phyloP scores from a whole-genome alignment of 2,888 invertebrate species.

The Drosophila siamana region DNA sequence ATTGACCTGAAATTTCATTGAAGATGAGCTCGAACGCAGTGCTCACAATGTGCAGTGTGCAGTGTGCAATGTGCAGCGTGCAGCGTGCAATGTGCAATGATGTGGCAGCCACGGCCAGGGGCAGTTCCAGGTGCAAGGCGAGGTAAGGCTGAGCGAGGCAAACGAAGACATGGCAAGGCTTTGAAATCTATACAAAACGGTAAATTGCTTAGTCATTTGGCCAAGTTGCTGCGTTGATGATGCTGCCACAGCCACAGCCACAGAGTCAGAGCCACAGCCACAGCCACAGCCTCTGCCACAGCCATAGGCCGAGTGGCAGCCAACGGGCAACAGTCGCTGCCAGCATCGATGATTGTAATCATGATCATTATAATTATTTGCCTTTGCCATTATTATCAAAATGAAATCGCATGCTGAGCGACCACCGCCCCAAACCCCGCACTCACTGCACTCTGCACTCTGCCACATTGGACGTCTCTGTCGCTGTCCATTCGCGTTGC shows the following conservation, averaged over 20 bases:
- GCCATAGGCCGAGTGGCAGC: conserved; percentile 9
- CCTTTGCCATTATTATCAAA: conserved; percentile 81
- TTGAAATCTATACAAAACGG: conserved; percentile 77
- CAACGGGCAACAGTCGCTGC: conserved; percentile 28
- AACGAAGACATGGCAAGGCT: conserved; percentile 29
- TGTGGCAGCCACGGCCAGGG: conserved; percentile 31
- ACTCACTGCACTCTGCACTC: conserved; percentile 18
- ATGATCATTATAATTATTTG: conserved; percentile 82
- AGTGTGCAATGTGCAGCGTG: conserved; percentile 4
- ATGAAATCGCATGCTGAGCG: conserved; percentile 76
- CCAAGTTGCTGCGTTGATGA: conserved; percentile 60
- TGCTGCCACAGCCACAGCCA: conserved; percentile 31
- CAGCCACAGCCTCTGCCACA: conserved; percentile 7
- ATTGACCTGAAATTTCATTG: conserved; percentile 80
- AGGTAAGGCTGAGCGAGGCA: not conserved
- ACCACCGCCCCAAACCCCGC: conserved; percentile 9
- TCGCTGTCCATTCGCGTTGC: too few species aligned
- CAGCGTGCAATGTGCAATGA: conserved; percentile 9
- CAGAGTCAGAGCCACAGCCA: conserved; percentile 7
- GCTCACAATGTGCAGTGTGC: not conserved
- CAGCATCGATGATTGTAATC: conserved; percentile 76
- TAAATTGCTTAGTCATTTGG: conserved; percentile 78
- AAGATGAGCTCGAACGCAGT: conserved; percentile 65
- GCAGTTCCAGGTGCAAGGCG: conserved; percentile 33
- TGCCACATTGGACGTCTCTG: conserved; percentile 2